Evolutionary conservation across 2,113 vertebrate species (phyloP).

Genomic region (Oncorhynchus kisutch): DNA sequence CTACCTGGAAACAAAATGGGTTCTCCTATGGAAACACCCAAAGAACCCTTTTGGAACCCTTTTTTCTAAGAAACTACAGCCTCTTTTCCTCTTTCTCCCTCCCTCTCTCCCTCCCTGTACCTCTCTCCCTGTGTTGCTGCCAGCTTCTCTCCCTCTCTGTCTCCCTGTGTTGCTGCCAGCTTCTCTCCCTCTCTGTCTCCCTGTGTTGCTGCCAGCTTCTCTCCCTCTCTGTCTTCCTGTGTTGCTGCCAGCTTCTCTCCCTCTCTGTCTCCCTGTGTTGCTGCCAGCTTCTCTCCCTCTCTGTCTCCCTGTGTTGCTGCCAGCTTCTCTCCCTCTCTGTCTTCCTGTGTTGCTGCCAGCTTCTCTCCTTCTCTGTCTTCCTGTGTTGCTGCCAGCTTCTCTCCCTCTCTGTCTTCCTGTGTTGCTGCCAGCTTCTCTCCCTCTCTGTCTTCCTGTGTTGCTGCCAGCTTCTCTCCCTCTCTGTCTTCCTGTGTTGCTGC

Average conservation of each 20-base stretch:
- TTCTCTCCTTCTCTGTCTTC: slow-evolving; percentile 8
- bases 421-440: not conserved
- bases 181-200: slow-evolving; percentile 8
- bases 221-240: too few relatives aligned
- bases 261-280: too few relatives aligned
- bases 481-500: slow-evolving; percentile 14
- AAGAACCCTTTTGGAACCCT: too few relatives aligned
- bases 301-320: not conserved
- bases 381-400: not conserved
- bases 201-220: not conserved
- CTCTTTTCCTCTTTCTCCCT: slow-evolving; percentile 18
- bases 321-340: slow-evolving; percentile 17
- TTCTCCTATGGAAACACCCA: too few relatives aligned
- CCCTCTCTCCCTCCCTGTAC: slow-evolving; percentile 2
- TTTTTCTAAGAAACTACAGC: not conserved
- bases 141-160: slow-evolving; percentile 1
- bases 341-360: slow-evolving; percentile 3
- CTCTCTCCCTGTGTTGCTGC: slow-evolving; percentile 12
- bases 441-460: slow-evolving; percentile 19
- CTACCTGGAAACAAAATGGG: too few relatives aligned
- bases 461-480: not conserved
- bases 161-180: slow-evolving; percentile 1
- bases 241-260: slow-evolving; percentile 1
- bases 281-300: slow-evolving; percentile 5
- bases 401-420: slow-evolving; percentile 18